Evolutionary conservation across 2,888 invertebrate species (phyloP), one percentile per base, ranked within the genome.

Genomic region (Aphodius granarius): DNA sequence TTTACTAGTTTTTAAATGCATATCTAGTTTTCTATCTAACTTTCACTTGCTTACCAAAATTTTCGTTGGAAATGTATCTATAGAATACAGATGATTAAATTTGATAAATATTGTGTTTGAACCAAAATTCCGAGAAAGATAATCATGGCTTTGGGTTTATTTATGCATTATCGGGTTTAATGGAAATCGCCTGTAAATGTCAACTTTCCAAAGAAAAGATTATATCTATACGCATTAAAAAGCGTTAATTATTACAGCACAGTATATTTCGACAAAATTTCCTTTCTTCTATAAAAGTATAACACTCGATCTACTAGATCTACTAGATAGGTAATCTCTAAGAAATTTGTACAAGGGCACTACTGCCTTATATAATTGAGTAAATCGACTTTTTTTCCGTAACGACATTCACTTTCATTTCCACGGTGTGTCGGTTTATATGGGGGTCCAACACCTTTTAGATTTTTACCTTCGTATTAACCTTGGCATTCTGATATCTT

Each of bases 341-440:
- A 43, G 43, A 43, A 43, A 43, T 43, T 43, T 43, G 43, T 43
- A 43, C 43, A 43, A 43, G 43, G 43, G 43, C 43, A 43, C 43
- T 43, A 43, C 43, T 43, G 43, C 43, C 43, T 43, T 43, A 43
- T 43, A 43, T 43, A 43, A 43, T 43, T 13, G 4, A 43, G 43
- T 43, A 43, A 43, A 43, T 43, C 43, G 43, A 43, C 43, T 43
- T 43, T 43, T 43, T 43, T 43, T 43, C 13, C 43, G 43, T 43
- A 43, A 13, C 71, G 18, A 74, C 74, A 74, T 74, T 74, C 71
- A 74, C 74, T 74, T 74, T 74, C 74, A 64, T 71, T 74, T 74
- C 74, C 71, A 71, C 65, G 71, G 70, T 71, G 70, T 71, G 70
- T 71, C 18, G 71, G 22, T 74, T 64, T 64, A 73, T 63, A 23